Conservation (phyloP, 2,797 vertebrate genomes). For the Sciaenops ocellatus region DNA sequence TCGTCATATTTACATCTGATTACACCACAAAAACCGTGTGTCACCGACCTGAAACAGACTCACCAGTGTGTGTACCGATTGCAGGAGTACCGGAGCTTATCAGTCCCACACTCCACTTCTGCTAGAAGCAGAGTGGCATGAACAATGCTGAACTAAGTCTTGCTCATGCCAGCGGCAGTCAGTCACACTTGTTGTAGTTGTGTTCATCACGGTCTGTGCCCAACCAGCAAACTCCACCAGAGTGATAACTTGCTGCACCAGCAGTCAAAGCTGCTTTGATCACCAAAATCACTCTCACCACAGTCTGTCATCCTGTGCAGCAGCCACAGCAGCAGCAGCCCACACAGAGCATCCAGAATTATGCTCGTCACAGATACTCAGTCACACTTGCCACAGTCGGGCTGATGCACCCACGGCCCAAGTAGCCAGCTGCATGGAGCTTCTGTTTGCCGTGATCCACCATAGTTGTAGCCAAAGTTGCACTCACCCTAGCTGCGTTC, state of each 20-base stretch:
- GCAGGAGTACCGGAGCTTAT: constrained; percentile 39
- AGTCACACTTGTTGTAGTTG: constrained; percentile 56
- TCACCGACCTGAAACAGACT: neutral
- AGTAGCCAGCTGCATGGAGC: constrained; percentile 45
- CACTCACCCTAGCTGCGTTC: constrained; percentile 40
- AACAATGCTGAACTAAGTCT: constrained; percentile 50
- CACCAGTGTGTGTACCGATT: constrained; percentile 32
- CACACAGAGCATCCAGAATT: constrained; percentile 52
- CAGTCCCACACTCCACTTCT: constrained; percentile 26
- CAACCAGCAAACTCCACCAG: constrained; percentile 71
- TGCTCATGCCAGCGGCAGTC: constrained; percentile 55
- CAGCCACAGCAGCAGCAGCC: constrained; percentile 52
- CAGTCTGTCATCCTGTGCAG: constrained; percentile 37
- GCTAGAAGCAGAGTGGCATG: constrained; percentile 51
- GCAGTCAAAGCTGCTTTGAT: constrained; percentile 74
- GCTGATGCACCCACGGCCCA: constrained; percentile 36
- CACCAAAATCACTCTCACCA: constrained; percentile 60
- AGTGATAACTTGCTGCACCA: constrained; percentile 72
- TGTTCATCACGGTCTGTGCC: constrained; percentile 59
- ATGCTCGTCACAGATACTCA: constrained; percentile 47
- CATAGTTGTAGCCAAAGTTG: constrained; percentile 40
- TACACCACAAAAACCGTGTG: neutral
- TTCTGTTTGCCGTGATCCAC: constrained; percentile 32
- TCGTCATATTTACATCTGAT: neutral
- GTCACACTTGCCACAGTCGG: constrained; percentile 45